Evolutionary conservation across 92 coral and sea anemone genomes (phyloP).

Genomic region (Phymanthus crucifer): DNA sequence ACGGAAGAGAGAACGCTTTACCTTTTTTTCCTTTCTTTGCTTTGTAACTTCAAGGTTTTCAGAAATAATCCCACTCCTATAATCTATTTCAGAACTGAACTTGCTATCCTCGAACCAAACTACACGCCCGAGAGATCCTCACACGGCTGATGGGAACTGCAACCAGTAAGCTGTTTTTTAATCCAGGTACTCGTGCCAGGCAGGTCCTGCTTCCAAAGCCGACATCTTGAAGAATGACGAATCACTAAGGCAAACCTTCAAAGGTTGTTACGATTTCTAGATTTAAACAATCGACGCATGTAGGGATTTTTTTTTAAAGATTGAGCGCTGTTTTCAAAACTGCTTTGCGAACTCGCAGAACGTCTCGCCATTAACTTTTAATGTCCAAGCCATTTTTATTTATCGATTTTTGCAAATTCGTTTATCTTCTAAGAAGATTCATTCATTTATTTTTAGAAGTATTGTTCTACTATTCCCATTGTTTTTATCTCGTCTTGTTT

Average conservation of each 20-base stretch:
- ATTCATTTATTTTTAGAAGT: neutral
- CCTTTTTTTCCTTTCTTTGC: no score
- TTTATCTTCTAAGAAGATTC: conserved; percentile 29
- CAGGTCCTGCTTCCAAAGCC: conserved; percentile 29
- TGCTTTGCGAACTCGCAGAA: conserved; percentile 4
- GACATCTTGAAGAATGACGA: neutral
- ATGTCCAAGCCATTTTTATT: conserved; percentile 16
- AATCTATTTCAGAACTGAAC: conserved; percentile 44
- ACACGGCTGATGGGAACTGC: conserved; percentile 36
- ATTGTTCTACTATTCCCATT: no score
- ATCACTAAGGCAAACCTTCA: neutral
- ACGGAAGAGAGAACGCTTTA: no score
- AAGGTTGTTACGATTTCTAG: neutral
- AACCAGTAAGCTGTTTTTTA: neutral
- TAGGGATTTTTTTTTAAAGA: neutral
- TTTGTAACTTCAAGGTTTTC: no score
- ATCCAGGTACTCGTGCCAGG: neutral
- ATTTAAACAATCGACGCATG: neutral
- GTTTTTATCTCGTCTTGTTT: no score
- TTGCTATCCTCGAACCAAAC: conserved; percentile 56
- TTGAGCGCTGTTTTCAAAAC: neutral
- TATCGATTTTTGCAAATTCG: neutral
- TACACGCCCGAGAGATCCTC: conserved; percentile 59
- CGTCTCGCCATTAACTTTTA: conserved; percentile 11
- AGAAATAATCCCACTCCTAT: neutral